These are phyloP conservation scores for Cyprinus carpio DNA, from an alignment of 2,113 vertebrate species.

Conservation along the genomic window DNA sequence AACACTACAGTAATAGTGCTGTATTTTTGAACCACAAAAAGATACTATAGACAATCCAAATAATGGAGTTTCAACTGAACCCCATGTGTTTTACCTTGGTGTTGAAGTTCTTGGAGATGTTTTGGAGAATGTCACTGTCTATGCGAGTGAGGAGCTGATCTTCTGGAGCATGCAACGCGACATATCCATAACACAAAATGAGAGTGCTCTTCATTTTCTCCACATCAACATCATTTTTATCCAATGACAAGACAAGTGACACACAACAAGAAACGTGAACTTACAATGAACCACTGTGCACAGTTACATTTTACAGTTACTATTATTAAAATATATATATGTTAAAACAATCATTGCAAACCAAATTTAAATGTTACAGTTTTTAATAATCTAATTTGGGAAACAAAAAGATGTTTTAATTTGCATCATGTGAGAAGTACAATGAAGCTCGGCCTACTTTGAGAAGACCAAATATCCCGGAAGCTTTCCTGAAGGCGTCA, in stretches of 20 bases:
- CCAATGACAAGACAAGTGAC: slow-evolving; percentile 62
- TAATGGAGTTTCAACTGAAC: no score
- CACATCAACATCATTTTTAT: slow-evolving; percentile 83
- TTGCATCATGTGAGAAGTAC: neutral
- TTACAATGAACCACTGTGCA: neutral
- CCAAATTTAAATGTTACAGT: neutral
- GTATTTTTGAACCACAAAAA: no score
- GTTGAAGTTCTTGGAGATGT: slow-evolving; percentile 85
- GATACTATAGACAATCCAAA: no score
- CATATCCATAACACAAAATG: slow-evolving; percentile 88
- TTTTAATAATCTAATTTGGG: neutral
- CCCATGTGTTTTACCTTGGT: slow-evolving; percentile 79
- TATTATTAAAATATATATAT: neutral
- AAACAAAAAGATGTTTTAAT: slow-evolving; percentile 1
- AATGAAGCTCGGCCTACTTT: slow-evolving; percentile 76
- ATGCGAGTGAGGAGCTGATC: slow-evolving; percentile 83
- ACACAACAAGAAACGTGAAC: neutral
- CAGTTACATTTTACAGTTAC: neutral
- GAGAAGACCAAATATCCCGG: slow-evolving; percentile 88
- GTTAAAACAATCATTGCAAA: neutral
- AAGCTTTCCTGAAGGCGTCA: slow-evolving; percentile 84
- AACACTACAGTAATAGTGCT: no score
- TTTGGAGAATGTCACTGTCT: slow-evolving; percentile 82
- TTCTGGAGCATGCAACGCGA: slow-evolving; percentile 78
- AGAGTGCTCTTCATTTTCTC: slow-evolving; percentile 87